These are phyloP conservation scores for Aspidiotus destructor DNA, from an alignment of 2,888 invertebrate species.

Conservation along the genomic window DNA sequence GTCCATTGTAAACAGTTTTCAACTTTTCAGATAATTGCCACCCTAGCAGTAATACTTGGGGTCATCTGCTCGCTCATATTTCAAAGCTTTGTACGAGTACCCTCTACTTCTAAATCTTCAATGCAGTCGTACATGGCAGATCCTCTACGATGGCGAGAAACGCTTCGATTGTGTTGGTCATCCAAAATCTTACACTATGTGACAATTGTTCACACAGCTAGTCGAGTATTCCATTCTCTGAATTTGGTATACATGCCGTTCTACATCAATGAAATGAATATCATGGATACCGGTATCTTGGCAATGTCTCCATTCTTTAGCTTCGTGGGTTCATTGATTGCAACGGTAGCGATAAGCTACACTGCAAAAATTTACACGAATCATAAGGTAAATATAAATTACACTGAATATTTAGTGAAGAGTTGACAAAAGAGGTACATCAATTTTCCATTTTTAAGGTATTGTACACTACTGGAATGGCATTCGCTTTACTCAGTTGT, in stretches of 20 bases:
- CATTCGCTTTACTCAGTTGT: slow-evolving; percentile 24
- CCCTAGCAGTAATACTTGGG: slow-evolving; percentile 31
- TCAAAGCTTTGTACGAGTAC: slow-evolving; percentile 19
- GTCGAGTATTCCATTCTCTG: slow-evolving; percentile 73
- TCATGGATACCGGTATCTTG: slow-evolving; percentile 54
- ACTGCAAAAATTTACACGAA: slow-evolving; percentile 19
- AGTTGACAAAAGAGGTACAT: not conserved
- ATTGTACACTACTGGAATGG: slow-evolving; percentile 22
- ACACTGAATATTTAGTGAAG: slow-evolving; percentile 5
- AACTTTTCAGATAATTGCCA: slow-evolving; percentile 31
- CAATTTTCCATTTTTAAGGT: slow-evolving; percentile 17
- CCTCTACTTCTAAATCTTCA: not conserved
- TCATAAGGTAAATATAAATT: slow-evolving; percentile 32
- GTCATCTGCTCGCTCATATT: slow-evolving; percentile 32
- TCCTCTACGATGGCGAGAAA: slow-evolving; percentile 11
- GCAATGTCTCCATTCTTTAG: slow-evolving; percentile 60
- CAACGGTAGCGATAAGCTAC: slow-evolving; percentile 48
- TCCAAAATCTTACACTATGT: slow-evolving; percentile 43
- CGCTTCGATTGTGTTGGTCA: slow-evolving; percentile 17
- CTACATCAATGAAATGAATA: slow-evolving; percentile 58
- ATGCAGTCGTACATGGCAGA: slow-evolving; percentile 1
- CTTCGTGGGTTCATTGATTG: slow-evolving; percentile 66
- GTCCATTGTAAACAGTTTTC: not conserved
- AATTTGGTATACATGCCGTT: slow-evolving; percentile 81
- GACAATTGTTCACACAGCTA: slow-evolving; percentile 64